Evolutionary conservation across 30 jellyfish, hydroid and myxozoan species (phyloP).

Genomic region (Hydra vulgaris): DNA sequence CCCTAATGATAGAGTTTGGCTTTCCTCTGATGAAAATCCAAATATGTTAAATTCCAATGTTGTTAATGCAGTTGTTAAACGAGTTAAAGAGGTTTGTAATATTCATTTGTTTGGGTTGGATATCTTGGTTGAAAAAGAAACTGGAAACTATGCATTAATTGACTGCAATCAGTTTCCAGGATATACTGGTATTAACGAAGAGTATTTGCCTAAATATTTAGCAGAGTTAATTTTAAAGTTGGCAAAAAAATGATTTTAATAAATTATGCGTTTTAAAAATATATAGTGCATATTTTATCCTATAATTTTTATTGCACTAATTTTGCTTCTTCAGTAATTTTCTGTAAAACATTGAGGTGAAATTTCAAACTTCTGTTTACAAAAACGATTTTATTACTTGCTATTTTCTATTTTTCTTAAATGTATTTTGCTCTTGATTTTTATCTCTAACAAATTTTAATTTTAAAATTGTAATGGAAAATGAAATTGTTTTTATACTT

Average conservation of each 20-base stretch:
- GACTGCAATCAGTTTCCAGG: constrained; percentile 95
- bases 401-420: too few species aligned
- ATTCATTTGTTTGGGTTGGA: constrained; percentile 69
- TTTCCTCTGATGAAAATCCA: constrained; percentile 48
- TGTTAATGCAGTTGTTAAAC: constrained; percentile 32
- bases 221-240: constrained; percentile 23
- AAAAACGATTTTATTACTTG: too few species aligned
- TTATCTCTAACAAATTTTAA: too few species aligned
- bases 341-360: too few species aligned
- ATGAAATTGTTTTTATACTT: too few species aligned
- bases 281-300: too few species aligned
- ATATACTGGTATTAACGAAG: constrained; percentile 52
- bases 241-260: not conserved
- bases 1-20: constrained; percentile 23
- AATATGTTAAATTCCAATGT: constrained; percentile 42
- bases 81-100: constrained; percentile 22
- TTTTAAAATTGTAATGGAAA: too few species aligned
- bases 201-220: constrained; percentile 41
- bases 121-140: constrained; percentile 39
- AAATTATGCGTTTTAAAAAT: too few species aligned
- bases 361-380: too few species aligned
- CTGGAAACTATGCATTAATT: constrained; percentile 72
- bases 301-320: too few species aligned
- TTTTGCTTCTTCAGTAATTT: too few species aligned
- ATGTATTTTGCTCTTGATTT: too few species aligned